Evolutionary conservation across 1,140 invertebrate species (phyloP), one percentile per base, ranked within the genome.

Genomic region (Drosophila pseudoananassae): DNA sequence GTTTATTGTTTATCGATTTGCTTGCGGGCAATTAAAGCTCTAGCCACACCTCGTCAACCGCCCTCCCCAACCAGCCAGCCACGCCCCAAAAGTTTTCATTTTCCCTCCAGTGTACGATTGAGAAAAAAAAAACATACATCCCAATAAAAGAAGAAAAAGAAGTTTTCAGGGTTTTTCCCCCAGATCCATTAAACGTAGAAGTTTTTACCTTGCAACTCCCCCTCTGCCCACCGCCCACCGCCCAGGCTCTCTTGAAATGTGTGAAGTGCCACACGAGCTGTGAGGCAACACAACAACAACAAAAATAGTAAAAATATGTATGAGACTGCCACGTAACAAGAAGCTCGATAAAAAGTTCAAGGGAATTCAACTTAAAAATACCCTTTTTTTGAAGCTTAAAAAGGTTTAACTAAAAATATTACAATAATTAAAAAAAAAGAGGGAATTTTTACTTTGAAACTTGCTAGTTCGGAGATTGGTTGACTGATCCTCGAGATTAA

Each of bases 1-100:
- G 63, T 66, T 61, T 64, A 77, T 81, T 87, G 81, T 78, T 81
- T 74, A 78, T 80, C 69, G 74, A 85, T 81, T 76, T 64, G 63
- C 53, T 73, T 49, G 65, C 53, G 55, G 56, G 51, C 76, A 76
- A 76, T 78, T 84, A 76, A 64, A 46, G 54, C 38, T 43, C n/a
- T n/a, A 2, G 40, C 14, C n/a, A 6, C 40, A 43, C 40, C 40
- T 14, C 40, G 6, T 43, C 15, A 38, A 9, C 52, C 38, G 0
- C 12, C 27, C 15, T 6, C 9, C 23, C 51, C 20, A 27, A 2
- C 20, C 23, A 2, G n/a, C 54, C 38, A 40, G 50, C 29, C 27
- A 36, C 12, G 50, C 50, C 50, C 20, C 27, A 9, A 5, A 20
- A 61, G 17, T 45, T 45, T 43, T 45, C 17, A 53, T 31, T 43